Evolutionary conservation across 1,140 invertebrate genomes (phyloP).

Genomic region (Zaprionus davidi): DNA sequence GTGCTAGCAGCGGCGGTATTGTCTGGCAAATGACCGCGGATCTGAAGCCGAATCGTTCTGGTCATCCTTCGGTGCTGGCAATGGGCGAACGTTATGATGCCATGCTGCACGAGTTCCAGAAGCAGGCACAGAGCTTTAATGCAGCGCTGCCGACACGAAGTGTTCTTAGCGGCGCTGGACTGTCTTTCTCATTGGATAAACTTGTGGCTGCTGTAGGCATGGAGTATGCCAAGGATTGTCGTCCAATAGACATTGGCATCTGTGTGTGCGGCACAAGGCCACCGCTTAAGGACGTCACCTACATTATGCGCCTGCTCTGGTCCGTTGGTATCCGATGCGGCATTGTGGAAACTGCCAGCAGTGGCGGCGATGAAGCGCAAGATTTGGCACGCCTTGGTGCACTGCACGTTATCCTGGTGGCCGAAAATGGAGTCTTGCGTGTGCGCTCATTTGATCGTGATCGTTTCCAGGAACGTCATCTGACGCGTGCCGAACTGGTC

Average conservation of each 20-base stretch:
- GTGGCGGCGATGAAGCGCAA: conserved; percentile 87
- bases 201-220: conserved; percentile 86
- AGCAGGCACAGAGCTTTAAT: conserved; percentile 75
- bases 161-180: conserved; percentile 87
- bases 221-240: conserved; percentile 79
- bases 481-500: conserved; percentile 85
- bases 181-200: conserved; percentile 90
- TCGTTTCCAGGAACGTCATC: conserved; percentile 87
- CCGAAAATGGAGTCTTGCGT: conserved; percentile 87
- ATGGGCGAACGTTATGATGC: conserved; percentile 85
- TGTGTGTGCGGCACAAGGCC: conserved; percentile 86
- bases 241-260: conserved; percentile 88
- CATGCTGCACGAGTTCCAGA: conserved; percentile 84
- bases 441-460: conserved; percentile 87
- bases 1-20: conserved; percentile 68
- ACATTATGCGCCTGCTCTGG: conserved; percentile 85
- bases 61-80: conserved; percentile 79
- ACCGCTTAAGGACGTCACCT: conserved; percentile 87
- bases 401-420: conserved; percentile 88
- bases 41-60: conserved; percentile 72
- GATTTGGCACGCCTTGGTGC: conserved; percentile 88
- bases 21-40: conserved; percentile 83
- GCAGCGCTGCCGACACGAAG: conserved; percentile 68
- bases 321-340: conserved; percentile 83
- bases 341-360: conserved; percentile 79